Conservation (phyloP, 2,888 invertebrate species). For the Lepidocyrtoides sp. region DNA sequence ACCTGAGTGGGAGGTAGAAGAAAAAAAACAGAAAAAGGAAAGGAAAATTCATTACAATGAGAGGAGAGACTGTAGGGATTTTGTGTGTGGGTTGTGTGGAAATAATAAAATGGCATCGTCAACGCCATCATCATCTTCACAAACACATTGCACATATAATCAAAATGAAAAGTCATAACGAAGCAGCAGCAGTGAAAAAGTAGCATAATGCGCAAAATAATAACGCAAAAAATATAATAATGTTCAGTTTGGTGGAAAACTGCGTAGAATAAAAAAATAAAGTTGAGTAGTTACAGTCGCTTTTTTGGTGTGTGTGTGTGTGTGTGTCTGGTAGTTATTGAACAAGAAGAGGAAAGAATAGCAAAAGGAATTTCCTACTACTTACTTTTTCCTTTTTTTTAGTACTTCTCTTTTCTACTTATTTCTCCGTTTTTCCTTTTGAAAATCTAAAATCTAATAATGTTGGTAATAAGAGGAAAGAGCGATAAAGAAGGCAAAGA, state of each 20-base stretch:
- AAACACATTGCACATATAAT: neutral
- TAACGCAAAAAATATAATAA: conserved; percentile 44
- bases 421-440: too few species aligned
- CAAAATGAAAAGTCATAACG: conserved; percentile 45
- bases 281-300: neutral
- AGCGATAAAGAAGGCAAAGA: conserved; percentile 63
- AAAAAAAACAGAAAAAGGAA: neutral
- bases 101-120: conserved; percentile 27
- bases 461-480: conserved; percentile 50
- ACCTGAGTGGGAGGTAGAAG: neutral
- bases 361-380: conserved; percentile 18
- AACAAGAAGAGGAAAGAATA: neutral
- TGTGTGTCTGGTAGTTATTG: neutral
- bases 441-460: conserved; percentile 57
- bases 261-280: too few species aligned
- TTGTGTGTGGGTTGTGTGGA: conserved; percentile 10
- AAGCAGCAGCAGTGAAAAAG: neutral
- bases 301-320: too few species aligned
- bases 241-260: conserved; percentile 16
- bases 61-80: neutral
- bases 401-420: neutral
- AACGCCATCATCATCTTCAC: conserved; percentile 7
- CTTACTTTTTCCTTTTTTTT: too few species aligned
- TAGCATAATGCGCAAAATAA: conserved; percentile 50
- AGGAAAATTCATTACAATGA: conserved; percentile 31